A percentile compares a stretch with the other conserved stretches of the same genome.
These are phyloP conservation scores for Hydrotaea diabolus DNA, from an alignment of 2,888 invertebrate species.

Conservation along the genomic window DNA sequence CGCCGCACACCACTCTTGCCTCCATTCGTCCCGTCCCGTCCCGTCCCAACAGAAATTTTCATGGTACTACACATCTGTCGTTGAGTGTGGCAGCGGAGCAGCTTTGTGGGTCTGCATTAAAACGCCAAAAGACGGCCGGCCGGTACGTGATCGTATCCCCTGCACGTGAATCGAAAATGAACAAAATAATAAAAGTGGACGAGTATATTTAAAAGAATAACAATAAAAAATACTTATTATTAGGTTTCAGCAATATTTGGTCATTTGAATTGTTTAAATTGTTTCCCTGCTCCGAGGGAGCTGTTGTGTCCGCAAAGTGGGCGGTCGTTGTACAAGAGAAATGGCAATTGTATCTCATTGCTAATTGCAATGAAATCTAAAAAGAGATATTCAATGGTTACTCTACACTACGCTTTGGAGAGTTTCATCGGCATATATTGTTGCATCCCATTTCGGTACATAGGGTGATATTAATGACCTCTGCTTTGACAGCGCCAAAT, in stretches of 20 bases:
- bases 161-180: neutral
- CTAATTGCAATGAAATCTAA: neutral
- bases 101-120: neutral
- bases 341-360: neutral
- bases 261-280: neutral
- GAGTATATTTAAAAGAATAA: neutral
- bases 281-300: no score
- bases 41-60: neutral
- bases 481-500: no score
- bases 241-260: conserved; percentile 7
- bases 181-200: neutral
- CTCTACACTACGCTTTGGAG: no score
- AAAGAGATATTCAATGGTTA: neutral
- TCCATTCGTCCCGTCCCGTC: neutral
- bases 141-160: neutral
- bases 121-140: neutral
- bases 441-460: no score
- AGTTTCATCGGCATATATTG: no score
- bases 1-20: neutral
- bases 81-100: neutral
- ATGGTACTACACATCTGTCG: neutral
- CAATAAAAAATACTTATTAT: neutral
- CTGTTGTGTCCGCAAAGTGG: neutral
- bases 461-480: no score
- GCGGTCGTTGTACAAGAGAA: neutral